phyloP scores from a whole-genome alignment of 2,113 vertebrate species.

The Protobothrops flavoviridis region DNA sequence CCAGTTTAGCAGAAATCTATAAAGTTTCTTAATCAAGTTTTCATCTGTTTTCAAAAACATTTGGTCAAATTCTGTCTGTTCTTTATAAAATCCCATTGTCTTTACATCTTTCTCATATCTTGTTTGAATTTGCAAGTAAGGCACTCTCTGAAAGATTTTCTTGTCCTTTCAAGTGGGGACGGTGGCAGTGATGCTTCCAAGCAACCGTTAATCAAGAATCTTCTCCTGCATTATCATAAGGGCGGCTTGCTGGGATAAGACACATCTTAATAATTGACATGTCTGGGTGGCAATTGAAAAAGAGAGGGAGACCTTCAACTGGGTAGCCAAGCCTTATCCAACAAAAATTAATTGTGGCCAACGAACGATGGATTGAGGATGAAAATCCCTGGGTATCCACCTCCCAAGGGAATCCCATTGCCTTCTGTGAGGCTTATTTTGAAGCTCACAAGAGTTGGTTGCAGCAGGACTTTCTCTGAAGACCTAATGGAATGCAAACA shows the following conservation, averaged over 20 bases:
- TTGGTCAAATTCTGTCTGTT: too few species aligned
- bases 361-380: not conserved
- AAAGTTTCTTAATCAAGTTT: too few species aligned
- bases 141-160: not conserved
- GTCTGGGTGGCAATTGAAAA: constrained; percentile 1
- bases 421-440: not conserved
- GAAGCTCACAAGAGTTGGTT: not conserved
- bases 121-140: too few species aligned
- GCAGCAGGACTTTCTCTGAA: not conserved
- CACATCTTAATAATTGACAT: constrained; percentile 33
- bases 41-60: too few species aligned
- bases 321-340: not conserved
- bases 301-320: not conserved
- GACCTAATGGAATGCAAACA: not conserved
- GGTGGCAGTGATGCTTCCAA: not conserved
- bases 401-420: not conserved
- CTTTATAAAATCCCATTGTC: too few species aligned
- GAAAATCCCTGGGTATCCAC: not conserved
- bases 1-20: too few species aligned
- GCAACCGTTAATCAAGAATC: not conserved
- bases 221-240: constrained; percentile 20
- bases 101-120: too few species aligned
- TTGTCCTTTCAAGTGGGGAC: not conserved
- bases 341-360: not conserved
- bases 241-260: not conserved